phyloP scores from a whole-genome alignment of 1,140 invertebrate species.

The Temnothorax longispinosus region DNA sequence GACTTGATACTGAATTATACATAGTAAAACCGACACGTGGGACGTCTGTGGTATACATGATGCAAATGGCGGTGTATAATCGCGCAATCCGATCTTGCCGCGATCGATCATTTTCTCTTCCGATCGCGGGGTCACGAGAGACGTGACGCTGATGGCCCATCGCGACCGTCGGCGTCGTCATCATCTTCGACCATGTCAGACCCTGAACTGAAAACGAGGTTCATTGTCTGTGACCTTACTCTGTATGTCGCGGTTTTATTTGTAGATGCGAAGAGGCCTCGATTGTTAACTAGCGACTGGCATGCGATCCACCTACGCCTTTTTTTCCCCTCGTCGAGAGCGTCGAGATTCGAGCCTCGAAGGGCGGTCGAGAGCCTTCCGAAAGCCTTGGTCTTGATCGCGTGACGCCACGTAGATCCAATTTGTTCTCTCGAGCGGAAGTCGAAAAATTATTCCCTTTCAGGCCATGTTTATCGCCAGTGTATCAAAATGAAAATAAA shows the following conservation, averaged over 20 bases:
- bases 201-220: conserved; percentile 77
- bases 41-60: background rate
- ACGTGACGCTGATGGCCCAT: conserved; percentile 14
- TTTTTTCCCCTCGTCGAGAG: conserved; percentile 10
- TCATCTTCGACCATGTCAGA: conserved; percentile 49
- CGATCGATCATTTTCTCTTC: conserved; percentile 36
- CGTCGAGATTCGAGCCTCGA: conserved; percentile 21
- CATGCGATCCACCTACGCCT: conserved; percentile 65
- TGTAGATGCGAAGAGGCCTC: conserved; percentile 69
- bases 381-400: conserved; percentile 11
- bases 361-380: background rate
- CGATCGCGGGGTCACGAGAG: conserved; percentile 12
- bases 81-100: conserved; percentile 22
- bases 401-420: conserved; percentile 1
- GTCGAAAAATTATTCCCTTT: conserved; percentile 24
- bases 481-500: background rate
- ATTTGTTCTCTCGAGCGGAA: background rate
- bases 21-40: background rate
- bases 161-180: conserved; percentile 19
- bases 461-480: too few species aligned
- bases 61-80: conserved; percentile 43
- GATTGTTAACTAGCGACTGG: conserved; percentile 73
- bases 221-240: conserved; percentile 77
- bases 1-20: background rate
- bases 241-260: conserved; percentile 65